These are phyloP conservation scores for Volucella zonaria DNA, from an alignment of 2,888 invertebrate species.

Conservation along the genomic window DNA sequence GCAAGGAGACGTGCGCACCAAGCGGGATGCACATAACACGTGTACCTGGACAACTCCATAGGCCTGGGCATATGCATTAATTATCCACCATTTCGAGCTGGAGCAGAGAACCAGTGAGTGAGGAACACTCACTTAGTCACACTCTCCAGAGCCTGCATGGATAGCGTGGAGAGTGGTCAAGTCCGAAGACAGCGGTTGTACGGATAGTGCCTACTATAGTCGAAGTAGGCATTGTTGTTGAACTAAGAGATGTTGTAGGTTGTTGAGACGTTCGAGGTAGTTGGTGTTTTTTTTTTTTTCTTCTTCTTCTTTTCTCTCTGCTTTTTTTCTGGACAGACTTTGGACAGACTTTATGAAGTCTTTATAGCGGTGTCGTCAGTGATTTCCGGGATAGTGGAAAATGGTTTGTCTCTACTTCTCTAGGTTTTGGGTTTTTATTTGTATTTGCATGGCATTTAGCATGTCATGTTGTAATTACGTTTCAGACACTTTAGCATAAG, in stretches of 20 bases:
- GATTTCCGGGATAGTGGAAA: conserved; percentile 70
- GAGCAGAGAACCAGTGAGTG: conserved; percentile 57
- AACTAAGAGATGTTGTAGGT: conserved; percentile 19
- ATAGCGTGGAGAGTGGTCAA: not conserved
- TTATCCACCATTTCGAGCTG: conserved; percentile 62
- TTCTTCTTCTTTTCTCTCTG: not conserved
- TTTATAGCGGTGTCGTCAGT: conserved; percentile 67
- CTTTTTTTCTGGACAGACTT: not conserved
- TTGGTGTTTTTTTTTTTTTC: conserved; percentile 14
- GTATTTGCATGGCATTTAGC: conserved; percentile 68
- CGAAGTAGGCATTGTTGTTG: conserved; percentile 36
- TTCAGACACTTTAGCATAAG: conserved; percentile 70
- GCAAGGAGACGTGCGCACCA: conserved; percentile 34
- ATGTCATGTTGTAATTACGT: conserved; percentile 72
- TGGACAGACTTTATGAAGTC: conserved; percentile 57
- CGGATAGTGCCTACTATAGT: not conserved
- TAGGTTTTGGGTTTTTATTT: conserved; percentile 29
- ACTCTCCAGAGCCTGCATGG: conserved; percentile 9
- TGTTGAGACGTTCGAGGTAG: no score
- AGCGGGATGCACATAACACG: conserved; percentile 60
- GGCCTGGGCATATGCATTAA: conserved; percentile 65
- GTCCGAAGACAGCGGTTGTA: not conserved
- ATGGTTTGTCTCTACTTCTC: conserved; percentile 43
- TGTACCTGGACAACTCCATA: conserved; percentile 69
- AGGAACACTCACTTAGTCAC: conserved; percentile 69